Conservation (phyloP, 2,113 vertebrate species). For the Cranoglanis bouderius region DNA sequence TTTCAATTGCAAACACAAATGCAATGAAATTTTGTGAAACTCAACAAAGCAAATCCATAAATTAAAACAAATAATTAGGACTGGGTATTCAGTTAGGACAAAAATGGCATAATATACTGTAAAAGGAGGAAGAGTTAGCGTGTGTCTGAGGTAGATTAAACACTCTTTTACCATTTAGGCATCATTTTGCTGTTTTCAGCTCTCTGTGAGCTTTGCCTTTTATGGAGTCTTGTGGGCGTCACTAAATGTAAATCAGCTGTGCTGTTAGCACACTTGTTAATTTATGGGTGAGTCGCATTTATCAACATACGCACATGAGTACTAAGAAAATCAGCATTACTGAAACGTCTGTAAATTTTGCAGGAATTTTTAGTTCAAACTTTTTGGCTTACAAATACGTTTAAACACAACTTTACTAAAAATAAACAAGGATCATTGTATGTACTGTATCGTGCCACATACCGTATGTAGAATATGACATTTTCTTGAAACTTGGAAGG, state of each 20-base stretch:
- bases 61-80: not conserved
- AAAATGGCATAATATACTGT: not conserved
- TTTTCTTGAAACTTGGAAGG: not conserved
- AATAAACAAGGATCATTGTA: too few relatives aligned
- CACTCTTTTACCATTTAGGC: not conserved
- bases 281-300: too few relatives aligned
- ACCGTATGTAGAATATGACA: not conserved
- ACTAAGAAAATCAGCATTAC: too few relatives aligned
- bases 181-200: not conserved
- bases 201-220: not conserved
- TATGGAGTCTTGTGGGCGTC: not conserved
- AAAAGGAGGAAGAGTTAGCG: not conserved
- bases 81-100: not conserved
- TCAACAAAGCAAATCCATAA: not conserved
- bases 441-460: not conserved
- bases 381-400: too few relatives aligned
- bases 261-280: not conserved
- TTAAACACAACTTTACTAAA: too few relatives aligned
- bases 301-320: too few relatives aligned
- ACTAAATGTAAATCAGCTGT: not conserved
- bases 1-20: not conserved
- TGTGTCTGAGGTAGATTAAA: not conserved
- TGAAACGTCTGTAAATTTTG: too few relatives aligned
- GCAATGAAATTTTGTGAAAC: not conserved
- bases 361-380: too few relatives aligned